Base-by-base conservation (phyloP, 2,888 invertebrate genomes). In the Napeogenes sylphis region DNA sequence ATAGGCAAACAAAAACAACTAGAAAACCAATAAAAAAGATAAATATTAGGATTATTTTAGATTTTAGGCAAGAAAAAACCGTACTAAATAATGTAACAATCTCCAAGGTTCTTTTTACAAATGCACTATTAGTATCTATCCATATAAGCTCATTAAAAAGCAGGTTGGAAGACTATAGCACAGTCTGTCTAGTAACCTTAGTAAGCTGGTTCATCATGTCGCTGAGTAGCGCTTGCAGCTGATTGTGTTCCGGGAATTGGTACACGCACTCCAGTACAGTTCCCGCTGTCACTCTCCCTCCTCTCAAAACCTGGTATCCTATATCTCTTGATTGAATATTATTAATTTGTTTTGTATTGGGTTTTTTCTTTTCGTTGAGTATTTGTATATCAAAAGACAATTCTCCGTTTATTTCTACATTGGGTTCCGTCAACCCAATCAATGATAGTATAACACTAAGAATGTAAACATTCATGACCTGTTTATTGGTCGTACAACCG, bases 121-220 rank as follows among this genome's bases (percentile, higher is more conserved):
- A 21, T 21, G 21, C 21, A 21, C 21, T 21, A 21, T 21, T 21
- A n/a, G n/a, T n/a, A 21, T 21, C 21, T 21, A 21, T 21, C 21
- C 21, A 51, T 30, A 10, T 51, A 30, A 30, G 30, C 3, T 12
- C 8, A 51, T 13, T 6, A 30, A 51, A n/a, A 30, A 12, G 51
- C 47, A 47, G 2, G 3, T 6, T 14, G 47, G 4, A 2, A 8
- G 13, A n/a, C n/a, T 13, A 21, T 47, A 14, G 21, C 21, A 21
- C 21, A 21, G 21, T 21, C 21, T 21, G 21, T 21, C 4, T 21
- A 51, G 12, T 51, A 12, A 80, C 82, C 79, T 79, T 78, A 0
- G 81, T 76, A 6, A 83, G 67, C 56, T 77, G 70, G 61, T 82
- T 82, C 80, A 79, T 79, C 81, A 82, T 80, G 33, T 79, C 74